Evolutionary conservation across 1,140 invertebrate genomes (phyloP).

Genomic region (Leguminivora glycinivorella): DNA sequence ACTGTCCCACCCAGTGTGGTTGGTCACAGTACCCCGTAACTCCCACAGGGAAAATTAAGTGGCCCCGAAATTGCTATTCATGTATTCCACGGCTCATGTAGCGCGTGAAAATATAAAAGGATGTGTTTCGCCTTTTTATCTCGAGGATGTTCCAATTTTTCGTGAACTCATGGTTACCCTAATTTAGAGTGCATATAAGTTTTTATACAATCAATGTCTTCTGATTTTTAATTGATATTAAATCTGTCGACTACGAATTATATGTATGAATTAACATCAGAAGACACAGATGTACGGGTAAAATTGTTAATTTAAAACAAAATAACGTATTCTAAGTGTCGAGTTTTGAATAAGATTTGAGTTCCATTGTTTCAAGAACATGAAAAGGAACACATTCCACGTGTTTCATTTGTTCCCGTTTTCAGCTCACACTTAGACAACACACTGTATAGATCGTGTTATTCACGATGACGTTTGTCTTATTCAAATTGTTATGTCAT

Average conservation of each 20-base stretch:
- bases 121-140: constrained; percentile 14
- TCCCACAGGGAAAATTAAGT: constrained; percentile 35
- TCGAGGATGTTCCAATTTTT: constrained; percentile 17
- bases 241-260: background rate
- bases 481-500: too few species aligned
- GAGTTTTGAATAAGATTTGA: too few species aligned
- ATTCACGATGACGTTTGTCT: too few species aligned
- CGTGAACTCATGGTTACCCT: background rate
- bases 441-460: too few species aligned
- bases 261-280: background rate
- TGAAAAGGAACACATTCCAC: too few species aligned
- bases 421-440: too few species aligned
- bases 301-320: too few species aligned
- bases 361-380: too few species aligned
- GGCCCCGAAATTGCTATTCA: constrained; percentile 37
- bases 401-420: too few species aligned
- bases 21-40: constrained; percentile 12
- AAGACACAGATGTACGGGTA: background rate
- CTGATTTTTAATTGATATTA: background rate
- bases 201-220: background rate
- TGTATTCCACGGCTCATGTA: constrained; percentile 31
- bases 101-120: constrained; percentile 31
- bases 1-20: constrained; percentile 26
- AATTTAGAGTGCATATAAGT: background rate
- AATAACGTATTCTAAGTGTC: too few species aligned